Percentiles rank a stretch among this genome's conserved stretches.
These are phyloP conservation scores for Cerastis leucographa DNA, from an alignment of 2,888 invertebrate species.

Conservation along the genomic window DNA sequence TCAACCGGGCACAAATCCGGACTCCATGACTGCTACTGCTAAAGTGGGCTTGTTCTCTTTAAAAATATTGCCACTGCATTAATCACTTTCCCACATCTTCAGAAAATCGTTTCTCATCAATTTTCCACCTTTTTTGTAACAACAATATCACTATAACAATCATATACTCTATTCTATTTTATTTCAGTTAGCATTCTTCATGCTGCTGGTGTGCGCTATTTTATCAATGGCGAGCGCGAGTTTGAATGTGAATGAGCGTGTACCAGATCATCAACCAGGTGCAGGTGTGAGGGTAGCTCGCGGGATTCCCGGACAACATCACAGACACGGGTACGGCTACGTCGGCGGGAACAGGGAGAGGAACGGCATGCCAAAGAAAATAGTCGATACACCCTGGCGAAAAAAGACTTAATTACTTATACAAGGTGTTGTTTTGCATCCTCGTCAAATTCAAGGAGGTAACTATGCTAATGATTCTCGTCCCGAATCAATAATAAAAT, in stretches of 20 bases:
- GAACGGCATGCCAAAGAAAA: neutral
- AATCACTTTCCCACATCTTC: neutral
- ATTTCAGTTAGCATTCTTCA: slow-evolving; percentile 24
- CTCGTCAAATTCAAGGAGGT: too few relatives aligned
- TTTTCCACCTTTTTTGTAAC: neutral
- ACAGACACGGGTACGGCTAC: slow-evolving; percentile 27
- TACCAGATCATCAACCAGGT: neutral
- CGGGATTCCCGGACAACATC: slow-evolving; percentile 23
- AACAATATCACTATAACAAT: too few relatives aligned
- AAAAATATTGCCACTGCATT: neutral
- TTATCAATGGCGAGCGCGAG: neutral
- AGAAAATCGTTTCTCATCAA: neutral
- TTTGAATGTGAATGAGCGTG: neutral
- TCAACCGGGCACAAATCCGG: too few relatives aligned
- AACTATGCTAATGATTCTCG: too few relatives aligned
- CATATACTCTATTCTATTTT: neutral
- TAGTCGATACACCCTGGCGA: neutral
- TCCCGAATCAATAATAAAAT: too few relatives aligned
- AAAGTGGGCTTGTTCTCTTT: neutral
- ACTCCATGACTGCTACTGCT: too few relatives aligned
- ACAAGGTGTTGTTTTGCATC: too few relatives aligned
- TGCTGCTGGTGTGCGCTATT: slow-evolving; percentile 6
- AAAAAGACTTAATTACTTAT: neutral
- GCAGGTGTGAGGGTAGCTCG: slow-evolving; percentile 6
- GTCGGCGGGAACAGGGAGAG: slow-evolving; percentile 5